phyloP scores from a whole-genome alignment of 2,888 invertebrate species.

The Bombyx huttoni region DNA sequence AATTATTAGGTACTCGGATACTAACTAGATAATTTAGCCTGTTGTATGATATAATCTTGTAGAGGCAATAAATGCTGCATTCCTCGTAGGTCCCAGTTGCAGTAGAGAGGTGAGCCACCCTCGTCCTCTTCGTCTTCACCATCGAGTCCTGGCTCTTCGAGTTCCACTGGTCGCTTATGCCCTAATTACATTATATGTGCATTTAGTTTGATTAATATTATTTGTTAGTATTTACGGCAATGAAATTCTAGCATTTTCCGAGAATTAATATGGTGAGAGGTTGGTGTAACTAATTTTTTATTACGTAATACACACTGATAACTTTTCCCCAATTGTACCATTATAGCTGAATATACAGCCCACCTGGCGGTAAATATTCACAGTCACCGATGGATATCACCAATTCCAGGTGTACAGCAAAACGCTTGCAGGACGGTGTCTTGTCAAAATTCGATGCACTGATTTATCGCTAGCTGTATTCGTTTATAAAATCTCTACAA shows the following conservation, averaged over 20 bases:
- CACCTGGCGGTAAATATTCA: too few relatives aligned
- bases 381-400: too few relatives aligned
- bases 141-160: conserved; percentile 35
- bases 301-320: too few relatives aligned
- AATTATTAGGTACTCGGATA: conserved; percentile 5
- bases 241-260: too few relatives aligned
- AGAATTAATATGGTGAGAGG: too few relatives aligned
- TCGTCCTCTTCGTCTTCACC: conserved; percentile 71
- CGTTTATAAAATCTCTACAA: background rate
- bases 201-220: background rate
- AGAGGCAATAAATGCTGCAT: conserved; percentile 85
- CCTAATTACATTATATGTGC: conserved; percentile 13
- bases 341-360: too few relatives aligned
- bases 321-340: too few relatives aligned
- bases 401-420: too few relatives aligned
- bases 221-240: background rate
- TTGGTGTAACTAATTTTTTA: too few relatives aligned
- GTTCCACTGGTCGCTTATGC: conserved; percentile 43
- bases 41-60: conserved; percentile 90
- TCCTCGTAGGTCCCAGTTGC: conserved; percentile 78
- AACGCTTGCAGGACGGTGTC: too few relatives aligned
- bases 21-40: conserved; percentile 81
- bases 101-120: conserved; percentile 77
- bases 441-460: too few relatives aligned
- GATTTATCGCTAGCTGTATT: too few relatives aligned